These are phyloP conservation scores for Cygnus buccinator DNA, from an alignment of 2,113 vertebrate species.

Conservation along the genomic window DNA sequence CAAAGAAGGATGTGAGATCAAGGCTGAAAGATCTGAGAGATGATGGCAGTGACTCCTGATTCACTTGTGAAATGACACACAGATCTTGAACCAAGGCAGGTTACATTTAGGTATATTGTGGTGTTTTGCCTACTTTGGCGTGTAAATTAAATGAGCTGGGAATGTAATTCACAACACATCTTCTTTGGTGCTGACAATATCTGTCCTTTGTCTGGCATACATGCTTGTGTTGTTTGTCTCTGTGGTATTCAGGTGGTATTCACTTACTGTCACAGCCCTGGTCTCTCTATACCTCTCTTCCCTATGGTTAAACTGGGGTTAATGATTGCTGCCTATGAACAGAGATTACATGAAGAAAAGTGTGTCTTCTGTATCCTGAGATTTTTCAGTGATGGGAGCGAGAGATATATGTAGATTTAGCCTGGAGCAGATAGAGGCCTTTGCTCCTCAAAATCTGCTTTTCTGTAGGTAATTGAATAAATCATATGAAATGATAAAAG, in stretches of 20 bases:
- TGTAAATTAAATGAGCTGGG: background rate
- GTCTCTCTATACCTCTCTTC: background rate
- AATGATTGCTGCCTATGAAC: background rate
- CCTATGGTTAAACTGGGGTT: background rate
- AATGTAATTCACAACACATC: background rate
- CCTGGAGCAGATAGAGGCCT: background rate
- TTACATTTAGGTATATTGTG: background rate
- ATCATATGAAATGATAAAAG: background rate
- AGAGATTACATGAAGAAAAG: background rate
- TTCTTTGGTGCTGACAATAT: background rate
- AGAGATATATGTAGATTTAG: background rate
- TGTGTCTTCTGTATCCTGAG: background rate
- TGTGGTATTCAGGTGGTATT: background rate
- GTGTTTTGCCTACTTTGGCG: background rate
- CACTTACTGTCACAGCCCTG: background rate
- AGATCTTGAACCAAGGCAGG: fast-evolving
- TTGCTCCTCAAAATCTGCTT: background rate
- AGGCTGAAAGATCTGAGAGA: background rate
- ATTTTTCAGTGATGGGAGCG: background rate
- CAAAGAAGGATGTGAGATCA: background rate
- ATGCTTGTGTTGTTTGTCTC: background rate
- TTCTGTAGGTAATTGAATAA: background rate
- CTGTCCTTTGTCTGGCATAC: background rate
- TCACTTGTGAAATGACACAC: background rate
- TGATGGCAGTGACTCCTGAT: background rate